A percentile compares a stretch with the other conserved stretches of the same genome.
Evolutionary conservation across 2,797 vertebrate genomes (phyloP).

Genomic region (Urocyon cinereoargenteus): DNA sequence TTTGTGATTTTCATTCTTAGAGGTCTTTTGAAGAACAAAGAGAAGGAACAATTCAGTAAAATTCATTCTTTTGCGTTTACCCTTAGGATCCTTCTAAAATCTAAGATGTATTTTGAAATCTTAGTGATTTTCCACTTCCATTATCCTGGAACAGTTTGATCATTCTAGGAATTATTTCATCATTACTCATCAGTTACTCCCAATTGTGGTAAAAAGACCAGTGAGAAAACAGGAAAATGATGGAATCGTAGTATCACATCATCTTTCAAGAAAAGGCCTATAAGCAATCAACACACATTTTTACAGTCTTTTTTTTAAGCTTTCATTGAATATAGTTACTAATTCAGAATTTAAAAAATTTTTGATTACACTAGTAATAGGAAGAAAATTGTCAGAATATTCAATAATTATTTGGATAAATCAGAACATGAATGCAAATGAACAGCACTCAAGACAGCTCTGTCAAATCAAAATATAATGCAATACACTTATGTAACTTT

Average conservation of each 20-base stretch:
- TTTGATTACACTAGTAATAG: background rate
- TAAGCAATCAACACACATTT: background rate
- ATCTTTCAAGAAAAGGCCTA: constrained; percentile 3
- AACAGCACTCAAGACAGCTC: background rate
- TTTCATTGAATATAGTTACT: constrained; percentile 17
- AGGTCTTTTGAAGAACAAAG: background rate
- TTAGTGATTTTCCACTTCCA: constrained; percentile 28
- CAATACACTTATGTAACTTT: background rate
- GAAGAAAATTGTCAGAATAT: constrained; percentile 5
- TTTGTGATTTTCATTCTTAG: background rate
- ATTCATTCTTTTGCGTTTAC: background rate
- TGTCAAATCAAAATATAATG: background rate
- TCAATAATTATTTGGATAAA: background rate
- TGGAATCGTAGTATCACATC: background rate
- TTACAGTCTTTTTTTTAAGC: background rate
- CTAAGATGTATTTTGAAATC: background rate
- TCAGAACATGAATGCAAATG: background rate
- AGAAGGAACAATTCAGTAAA: background rate
- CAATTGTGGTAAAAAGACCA: constrained; percentile 35
- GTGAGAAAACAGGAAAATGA: constrained; percentile 35
- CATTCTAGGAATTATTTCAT: constrained; percentile 41
- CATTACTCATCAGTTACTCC: background rate
- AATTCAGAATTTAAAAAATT: background rate
- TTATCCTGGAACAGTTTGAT: constrained; percentile 42
- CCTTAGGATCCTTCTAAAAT: background rate